phyloP scores from a whole-genome alignment of 2,113 vertebrate genomes.

The Proteles cristata region DNA sequence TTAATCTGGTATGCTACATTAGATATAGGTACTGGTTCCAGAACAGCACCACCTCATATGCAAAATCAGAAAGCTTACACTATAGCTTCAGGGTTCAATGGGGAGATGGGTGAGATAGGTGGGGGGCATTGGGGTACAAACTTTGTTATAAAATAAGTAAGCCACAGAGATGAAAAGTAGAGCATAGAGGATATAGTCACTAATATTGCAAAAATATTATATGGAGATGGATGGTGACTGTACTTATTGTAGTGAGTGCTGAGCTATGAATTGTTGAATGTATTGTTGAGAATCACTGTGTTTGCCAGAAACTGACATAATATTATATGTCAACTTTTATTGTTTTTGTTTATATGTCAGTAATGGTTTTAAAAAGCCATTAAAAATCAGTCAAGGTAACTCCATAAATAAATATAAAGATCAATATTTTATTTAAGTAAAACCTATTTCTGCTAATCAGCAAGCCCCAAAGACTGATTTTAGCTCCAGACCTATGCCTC shows the following conservation, averaged over 20 bases:
- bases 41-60: not conserved
- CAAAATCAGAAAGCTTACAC: not conserved
- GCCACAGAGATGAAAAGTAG: not conserved
- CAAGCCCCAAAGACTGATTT: not conserved
- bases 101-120: not conserved
- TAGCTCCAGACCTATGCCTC: not conserved
- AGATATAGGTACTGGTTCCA: not conserved
- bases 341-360: not conserved
- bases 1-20: not conserved
- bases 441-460: not conserved
- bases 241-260: not conserved
- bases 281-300: not conserved
- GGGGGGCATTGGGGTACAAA: not conserved
- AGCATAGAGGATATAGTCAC: not conserved
- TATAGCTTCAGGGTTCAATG: too few relatives aligned
- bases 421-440: not conserved
- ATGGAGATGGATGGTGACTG: not conserved
- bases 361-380: not conserved
- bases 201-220: not conserved
- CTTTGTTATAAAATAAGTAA: not conserved
- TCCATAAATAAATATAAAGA: not conserved
- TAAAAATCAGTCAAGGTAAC: not conserved
- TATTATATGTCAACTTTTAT: not conserved
- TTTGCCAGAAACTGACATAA: not conserved
- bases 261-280: not conserved